Percentiles rank a stretch among this genome's conserved stretches.
phyloP scores from a whole-genome alignment of 1,140 invertebrate species.

The Listronotus bonariensis region DNA sequence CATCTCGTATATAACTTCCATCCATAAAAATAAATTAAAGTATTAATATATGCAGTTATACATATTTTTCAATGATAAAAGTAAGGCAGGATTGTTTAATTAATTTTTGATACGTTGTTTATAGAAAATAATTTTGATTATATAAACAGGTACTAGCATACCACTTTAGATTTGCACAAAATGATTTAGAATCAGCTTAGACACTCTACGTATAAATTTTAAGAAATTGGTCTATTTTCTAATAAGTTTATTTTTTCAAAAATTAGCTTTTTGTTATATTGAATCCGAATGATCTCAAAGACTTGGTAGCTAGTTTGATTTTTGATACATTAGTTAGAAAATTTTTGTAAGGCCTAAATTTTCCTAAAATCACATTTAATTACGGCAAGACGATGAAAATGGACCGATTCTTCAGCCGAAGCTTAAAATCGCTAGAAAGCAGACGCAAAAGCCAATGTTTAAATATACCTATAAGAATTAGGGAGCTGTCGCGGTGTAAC shows the following conservation, averaged over 20 bases:
- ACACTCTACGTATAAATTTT: neutral
- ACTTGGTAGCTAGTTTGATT: slow-evolving; percentile 18
- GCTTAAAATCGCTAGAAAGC: slow-evolving; percentile 26
- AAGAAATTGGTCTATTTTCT: neutral
- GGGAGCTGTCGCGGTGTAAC: neutral
- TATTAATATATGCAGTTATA: neutral
- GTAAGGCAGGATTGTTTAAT: neutral
- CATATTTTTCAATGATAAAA: neutral
- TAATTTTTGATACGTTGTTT: neutral
- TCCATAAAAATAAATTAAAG: neutral
- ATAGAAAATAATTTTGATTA: neutral
- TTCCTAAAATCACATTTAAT: neutral
- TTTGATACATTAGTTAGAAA: slow-evolving; percentile 20
- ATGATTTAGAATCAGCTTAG: neutral
- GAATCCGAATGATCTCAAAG: slow-evolving; percentile 23
- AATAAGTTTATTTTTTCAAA: neutral
- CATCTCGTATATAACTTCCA: slow-evolving; percentile 18
- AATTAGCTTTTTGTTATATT: neutral
- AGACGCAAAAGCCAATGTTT: slow-evolving; percentile 6
- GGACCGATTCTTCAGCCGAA: slow-evolving; percentile 28
- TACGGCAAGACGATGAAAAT: slow-evolving; percentile 13
- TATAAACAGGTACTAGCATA: too few species aligned
- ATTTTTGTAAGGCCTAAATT: slow-evolving; percentile 23
- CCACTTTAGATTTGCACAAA: too few species aligned
- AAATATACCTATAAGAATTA: neutral